phyloP scores from a whole-genome alignment of 2,113 vertebrate species.

The Lonchura striata region DNA sequence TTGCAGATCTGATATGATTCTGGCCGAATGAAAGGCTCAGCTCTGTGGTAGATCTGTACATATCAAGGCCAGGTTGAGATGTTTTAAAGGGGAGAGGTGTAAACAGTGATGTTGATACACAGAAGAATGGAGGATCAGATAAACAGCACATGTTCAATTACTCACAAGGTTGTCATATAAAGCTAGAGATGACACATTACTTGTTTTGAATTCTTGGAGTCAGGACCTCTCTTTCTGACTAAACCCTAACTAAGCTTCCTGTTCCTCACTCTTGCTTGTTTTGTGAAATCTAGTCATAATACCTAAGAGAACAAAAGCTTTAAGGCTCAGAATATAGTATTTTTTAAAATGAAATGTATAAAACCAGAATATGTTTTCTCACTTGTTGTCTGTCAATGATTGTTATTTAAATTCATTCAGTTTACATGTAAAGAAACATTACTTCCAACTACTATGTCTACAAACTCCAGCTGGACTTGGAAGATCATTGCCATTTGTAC shows the following conservation, averaged over 20 bases:
- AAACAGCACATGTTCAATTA: background rate
- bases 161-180: background rate
- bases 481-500: background rate
- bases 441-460: background rate
- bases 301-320: background rate
- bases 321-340: background rate
- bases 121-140: background rate
- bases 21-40: background rate
- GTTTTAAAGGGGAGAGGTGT: background rate
- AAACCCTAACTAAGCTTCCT: slow-evolving; percentile 33
- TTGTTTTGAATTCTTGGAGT: background rate
- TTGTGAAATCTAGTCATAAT: background rate
- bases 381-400: background rate
- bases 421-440: background rate
- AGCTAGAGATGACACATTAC: background rate
- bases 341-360: background rate
- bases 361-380: background rate
- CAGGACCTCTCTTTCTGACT: slow-evolving; percentile 27
- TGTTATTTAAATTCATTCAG: background rate
- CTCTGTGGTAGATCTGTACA: background rate
- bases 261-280: background rate
- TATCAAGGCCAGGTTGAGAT: background rate
- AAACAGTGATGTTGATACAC: background rate
- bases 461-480: background rate
- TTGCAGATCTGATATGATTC: background rate